Percentiles rank a stretch among this genome's conserved stretches.
These are phyloP conservation scores for Neosilurus hyrtlii DNA, from an alignment of 2,797 vertebrate genomes.

Conservation along the genomic window DNA sequence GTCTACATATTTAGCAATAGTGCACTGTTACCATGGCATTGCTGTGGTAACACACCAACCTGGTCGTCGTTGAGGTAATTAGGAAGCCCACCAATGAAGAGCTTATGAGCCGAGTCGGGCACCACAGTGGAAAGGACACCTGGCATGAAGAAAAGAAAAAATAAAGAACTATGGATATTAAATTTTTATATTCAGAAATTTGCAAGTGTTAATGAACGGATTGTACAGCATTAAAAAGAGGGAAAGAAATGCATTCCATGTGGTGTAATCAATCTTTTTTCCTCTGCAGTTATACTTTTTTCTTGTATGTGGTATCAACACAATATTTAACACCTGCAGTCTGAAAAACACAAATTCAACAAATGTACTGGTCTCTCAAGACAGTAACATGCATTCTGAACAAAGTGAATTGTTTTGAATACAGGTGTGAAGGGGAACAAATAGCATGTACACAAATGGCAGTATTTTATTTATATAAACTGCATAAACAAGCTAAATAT, in stretches of 20 bases:
- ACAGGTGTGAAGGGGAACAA: too few species aligned
- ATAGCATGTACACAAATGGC: too few species aligned
- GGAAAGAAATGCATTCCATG: background rate
- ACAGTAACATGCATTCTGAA: too few species aligned
- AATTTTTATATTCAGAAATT: too few species aligned
- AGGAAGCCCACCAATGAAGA: constrained; percentile 90
- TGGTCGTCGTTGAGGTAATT: constrained; percentile 95
- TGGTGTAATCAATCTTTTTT: background rate
- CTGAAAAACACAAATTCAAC: background rate
- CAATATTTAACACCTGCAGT: background rate
- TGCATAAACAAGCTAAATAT: too few species aligned
- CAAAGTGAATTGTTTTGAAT: too few species aligned
- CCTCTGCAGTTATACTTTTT: background rate
- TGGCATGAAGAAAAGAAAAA: constrained; percentile 54
- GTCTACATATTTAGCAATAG: constrained; percentile 3
- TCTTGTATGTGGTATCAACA: background rate
- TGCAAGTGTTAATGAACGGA: background rate
- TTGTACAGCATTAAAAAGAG: background rate
- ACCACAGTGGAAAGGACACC: constrained; percentile 94
- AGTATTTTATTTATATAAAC: too few species aligned
- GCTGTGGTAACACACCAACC: constrained; percentile 66
- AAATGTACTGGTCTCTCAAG: background rate
- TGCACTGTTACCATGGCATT: background rate
- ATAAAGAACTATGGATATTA: background rate
- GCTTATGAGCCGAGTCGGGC: constrained; percentile 91